Base-by-base conservation (phyloP, 2,888 invertebrate species). In the Laspeyria flexula region DNA sequence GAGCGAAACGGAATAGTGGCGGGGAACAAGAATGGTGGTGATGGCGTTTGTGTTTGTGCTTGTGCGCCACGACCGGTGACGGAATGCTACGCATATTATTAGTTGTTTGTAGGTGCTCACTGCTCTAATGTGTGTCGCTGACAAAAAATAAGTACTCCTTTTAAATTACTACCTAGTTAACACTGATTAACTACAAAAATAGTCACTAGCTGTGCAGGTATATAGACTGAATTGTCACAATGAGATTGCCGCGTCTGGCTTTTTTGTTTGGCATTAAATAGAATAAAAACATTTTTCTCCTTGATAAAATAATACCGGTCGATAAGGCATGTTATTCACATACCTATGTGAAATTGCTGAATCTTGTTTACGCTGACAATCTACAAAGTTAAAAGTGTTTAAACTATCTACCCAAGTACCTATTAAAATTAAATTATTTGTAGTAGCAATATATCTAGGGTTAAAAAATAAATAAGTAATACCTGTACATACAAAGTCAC, bases 21-120 rank as follows among this genome's bases (percentile, higher is more conserved):
- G 81, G 80, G 75, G 76, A 65, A 68, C 70, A 73, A 76, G 76
- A 75, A 76, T 73, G 77, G 70, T 74, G 74, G 74, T 73, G 74
- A 74, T 72, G 76, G 69, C 63, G 77, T 71, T 65, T 62, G 67
- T 69, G 75, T n/a, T 30, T 30, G 65, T 60, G 75, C 67, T 65
- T 64, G 66, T 61, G 56, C 58, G 61, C 68, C 62, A 55, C 64
- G 55, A 57, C 63, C 60, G 71, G 60, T 75, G 74, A 77, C 73
- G 77, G 75, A 75, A 79, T 75, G 69, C 72, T 71, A 66, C 63
- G 61, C 63, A 63, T 67, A 69, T 63, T 58, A 68, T 65, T 69
- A 64, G 43, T 59, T 56, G 10, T 49, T 21, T 54, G 57, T 58
- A 57, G 57, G 33, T 46, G 47, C 47, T 35, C 40, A n/a, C 34